These are phyloP conservation scores for Mythimna albipuncta DNA, from an alignment of 2,888 invertebrate species.

Conservation along the genomic window DNA sequence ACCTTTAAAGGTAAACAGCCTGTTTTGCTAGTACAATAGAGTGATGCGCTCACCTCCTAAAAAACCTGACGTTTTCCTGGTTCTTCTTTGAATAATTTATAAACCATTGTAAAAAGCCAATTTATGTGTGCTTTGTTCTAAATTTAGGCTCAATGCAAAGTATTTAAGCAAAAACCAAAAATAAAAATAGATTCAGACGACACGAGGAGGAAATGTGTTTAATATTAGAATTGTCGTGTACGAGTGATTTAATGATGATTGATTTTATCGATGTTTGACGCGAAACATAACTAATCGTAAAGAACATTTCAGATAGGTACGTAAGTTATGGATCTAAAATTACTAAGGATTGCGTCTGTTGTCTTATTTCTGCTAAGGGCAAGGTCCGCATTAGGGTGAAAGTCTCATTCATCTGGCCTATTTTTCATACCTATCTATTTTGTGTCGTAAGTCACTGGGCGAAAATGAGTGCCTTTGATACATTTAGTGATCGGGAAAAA, in stretches of 20 bases:
- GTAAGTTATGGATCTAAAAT: constrained; percentile 14
- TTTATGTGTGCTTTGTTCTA: neutral
- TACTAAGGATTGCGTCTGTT: neutral
- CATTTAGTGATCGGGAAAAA: too few relatives aligned
- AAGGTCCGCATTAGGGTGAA: too few relatives aligned
- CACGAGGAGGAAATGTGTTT: too few relatives aligned
- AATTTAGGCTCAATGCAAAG: too few relatives aligned
- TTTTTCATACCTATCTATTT: too few relatives aligned
- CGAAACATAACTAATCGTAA: constrained; percentile 6
- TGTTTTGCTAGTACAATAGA: neutral
- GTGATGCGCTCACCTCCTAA: neutral
- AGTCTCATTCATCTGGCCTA: too few relatives aligned
- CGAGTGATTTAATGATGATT: neutral
- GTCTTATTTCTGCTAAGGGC: neutral
- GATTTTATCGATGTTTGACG: constrained; percentile 9
- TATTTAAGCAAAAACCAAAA: too few relatives aligned
- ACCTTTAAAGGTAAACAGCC: neutral
- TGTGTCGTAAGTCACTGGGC: too few relatives aligned
- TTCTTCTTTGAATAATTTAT: neutral
- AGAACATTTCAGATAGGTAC: constrained; percentile 2
- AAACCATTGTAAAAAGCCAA: neutral
- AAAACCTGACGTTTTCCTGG: constrained; percentile 2
- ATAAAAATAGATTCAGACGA: neutral
- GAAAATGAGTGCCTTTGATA: too few relatives aligned
- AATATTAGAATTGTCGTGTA: neutral